phyloP scores from a whole-genome alignment of 2,113 vertebrate genomes.

The Pterophyllum scalare region DNA sequence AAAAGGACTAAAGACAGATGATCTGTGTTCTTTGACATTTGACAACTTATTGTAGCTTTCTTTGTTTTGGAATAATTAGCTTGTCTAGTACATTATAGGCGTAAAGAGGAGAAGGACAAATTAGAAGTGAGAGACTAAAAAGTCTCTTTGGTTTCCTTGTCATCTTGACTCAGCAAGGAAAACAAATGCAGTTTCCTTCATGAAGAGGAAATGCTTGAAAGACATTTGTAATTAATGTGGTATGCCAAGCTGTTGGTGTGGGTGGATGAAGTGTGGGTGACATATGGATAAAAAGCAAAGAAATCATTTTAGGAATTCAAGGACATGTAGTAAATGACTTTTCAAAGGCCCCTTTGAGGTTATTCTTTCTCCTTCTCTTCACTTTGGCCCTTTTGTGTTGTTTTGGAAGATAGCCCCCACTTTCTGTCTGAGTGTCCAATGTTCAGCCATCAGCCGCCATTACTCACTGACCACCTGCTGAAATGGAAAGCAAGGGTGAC shows the following conservation, averaged over 20 bases:
- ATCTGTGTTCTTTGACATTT: constrained; percentile 51
- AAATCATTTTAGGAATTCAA: constrained; percentile 57
- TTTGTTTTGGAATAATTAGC: constrained; percentile 59
- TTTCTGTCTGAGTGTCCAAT: constrained; percentile 58
- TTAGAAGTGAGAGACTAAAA: constrained; percentile 9
- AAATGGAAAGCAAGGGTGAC: constrained; percentile 64
- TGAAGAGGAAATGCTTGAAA: constrained; percentile 67
- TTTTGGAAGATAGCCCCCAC: constrained; percentile 63
- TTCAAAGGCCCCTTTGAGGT: constrained; percentile 48
- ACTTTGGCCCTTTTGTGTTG: constrained; percentile 29
- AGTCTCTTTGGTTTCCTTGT: constrained; percentile 56
- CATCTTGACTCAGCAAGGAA: constrained; percentile 58
- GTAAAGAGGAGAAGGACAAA: constrained; percentile 2
- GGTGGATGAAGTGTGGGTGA: constrained; percentile 48
- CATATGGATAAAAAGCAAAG: constrained; percentile 56
- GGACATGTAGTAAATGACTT: constrained; percentile 64
- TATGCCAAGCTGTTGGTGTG: constrained; percentile 44
- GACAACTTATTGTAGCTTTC: constrained; percentile 51
- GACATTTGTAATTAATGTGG: constrained; percentile 69
- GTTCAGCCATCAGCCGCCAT: constrained; percentile 59
- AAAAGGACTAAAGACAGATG: constrained; percentile 29
- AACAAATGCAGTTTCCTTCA: constrained; percentile 67
- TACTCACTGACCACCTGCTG: constrained; percentile 67
- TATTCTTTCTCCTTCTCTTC: constrained; percentile 14
- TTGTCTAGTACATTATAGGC: constrained; percentile 48